Percentiles rank a stretch among this genome's conserved stretches.
phyloP scores from a whole-genome alignment of 2,113 vertebrate species.

The Elgaria multicarinata region DNA sequence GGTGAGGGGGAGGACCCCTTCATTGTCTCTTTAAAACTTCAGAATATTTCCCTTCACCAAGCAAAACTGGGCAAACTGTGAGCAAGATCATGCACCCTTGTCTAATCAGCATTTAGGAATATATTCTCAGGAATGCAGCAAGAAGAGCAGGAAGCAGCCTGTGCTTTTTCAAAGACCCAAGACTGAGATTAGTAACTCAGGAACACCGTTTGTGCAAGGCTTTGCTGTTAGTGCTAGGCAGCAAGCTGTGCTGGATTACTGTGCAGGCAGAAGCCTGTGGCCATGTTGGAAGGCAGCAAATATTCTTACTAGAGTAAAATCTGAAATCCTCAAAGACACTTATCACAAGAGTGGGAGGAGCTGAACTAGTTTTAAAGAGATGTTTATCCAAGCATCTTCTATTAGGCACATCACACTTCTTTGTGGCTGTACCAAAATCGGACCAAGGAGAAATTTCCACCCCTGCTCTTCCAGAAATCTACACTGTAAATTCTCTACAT shows the following conservation, averaged over 20 bases:
- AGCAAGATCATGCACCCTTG: conserved; percentile 36
- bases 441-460: not conserved
- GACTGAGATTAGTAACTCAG: conserved; percentile 54
- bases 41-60: not conserved
- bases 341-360: not conserved
- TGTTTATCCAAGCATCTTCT: conserved; percentile 8
- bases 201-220: conserved; percentile 22
- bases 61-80: conserved; percentile 2
- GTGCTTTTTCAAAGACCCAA: conserved; percentile 26
- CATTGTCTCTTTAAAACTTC: not conserved
- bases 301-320: conserved; percentile 38
- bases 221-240: conserved; percentile 60
- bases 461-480: not conserved
- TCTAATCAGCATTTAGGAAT: not conserved
- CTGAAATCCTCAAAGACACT: conserved; percentile 13
- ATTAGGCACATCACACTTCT: not conserved
- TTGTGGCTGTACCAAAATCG: not conserved
- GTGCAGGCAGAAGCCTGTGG: conserved; percentile 64
- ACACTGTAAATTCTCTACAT: not conserved
- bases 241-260: conserved; percentile 39
- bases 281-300: conserved; percentile 77
- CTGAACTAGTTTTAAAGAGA: not conserved
- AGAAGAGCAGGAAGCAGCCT: conserved; percentile 28
- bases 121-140: conserved; percentile 23
- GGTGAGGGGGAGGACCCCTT: not conserved